These are phyloP conservation scores for Arothron firmamentum DNA, from an alignment of 2,113 vertebrate genomes.

Conservation along the genomic window DNA sequence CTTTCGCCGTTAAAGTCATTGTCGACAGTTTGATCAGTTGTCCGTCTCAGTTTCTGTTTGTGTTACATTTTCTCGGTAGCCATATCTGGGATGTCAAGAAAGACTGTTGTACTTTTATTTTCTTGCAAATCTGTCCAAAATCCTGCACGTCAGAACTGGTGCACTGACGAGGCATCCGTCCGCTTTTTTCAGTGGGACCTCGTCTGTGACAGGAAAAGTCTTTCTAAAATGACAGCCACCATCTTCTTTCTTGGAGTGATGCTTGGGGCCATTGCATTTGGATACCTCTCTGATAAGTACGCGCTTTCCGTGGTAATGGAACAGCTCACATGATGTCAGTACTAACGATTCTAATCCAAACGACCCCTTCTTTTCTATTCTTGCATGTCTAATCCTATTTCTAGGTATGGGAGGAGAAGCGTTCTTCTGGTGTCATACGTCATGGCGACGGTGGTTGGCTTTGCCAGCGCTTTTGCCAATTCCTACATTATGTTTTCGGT, in stretches of 20 bases:
- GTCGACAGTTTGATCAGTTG: too few relatives aligned
- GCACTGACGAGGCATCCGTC: too few relatives aligned
- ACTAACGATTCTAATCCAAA: neutral
- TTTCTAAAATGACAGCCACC: constrained; percentile 72
- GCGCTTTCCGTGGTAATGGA: neutral
- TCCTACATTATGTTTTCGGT: constrained; percentile 60
- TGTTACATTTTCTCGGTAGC: too few relatives aligned
- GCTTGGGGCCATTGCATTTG: constrained; percentile 72
- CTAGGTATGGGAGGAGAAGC: constrained; percentile 68
- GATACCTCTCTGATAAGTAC: constrained; percentile 82
- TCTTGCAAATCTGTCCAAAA: too few relatives aligned
- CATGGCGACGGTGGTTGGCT: constrained; percentile 42
- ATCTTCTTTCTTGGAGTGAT: constrained; percentile 82
- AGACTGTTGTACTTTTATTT: too few relatives aligned
- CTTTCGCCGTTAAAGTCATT: too few relatives aligned
- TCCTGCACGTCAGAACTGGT: neutral
- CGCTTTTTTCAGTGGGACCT: constrained; percentile 78
- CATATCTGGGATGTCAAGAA: too few relatives aligned
- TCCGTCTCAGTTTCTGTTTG: too few relatives aligned
- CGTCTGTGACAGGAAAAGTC: constrained; percentile 78
- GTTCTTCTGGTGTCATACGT: constrained; percentile 66
- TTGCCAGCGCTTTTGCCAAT: constrained; percentile 61
- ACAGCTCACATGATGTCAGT: neutral
- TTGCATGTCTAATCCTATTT: neutral
- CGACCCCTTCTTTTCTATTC: neutral